Conservation (phyloP, 2,888 invertebrate genomes). For the Tridacna gigas region DNA sequence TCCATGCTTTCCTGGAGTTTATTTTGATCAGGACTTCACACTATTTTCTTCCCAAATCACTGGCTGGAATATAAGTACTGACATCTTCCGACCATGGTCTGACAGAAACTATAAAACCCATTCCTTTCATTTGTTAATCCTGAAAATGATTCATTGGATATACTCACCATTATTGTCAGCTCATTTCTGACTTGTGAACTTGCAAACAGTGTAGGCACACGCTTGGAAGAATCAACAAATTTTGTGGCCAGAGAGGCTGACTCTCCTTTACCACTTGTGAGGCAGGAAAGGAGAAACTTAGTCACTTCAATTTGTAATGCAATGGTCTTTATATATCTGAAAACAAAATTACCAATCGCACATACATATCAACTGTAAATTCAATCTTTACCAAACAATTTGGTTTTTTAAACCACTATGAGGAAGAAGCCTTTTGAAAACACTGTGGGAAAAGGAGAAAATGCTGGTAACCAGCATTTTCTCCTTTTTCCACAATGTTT, state of each 20-base stretch:
- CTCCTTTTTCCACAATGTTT: background rate
- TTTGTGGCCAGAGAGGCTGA: constrained; percentile 67
- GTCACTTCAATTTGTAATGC: constrained; percentile 92
- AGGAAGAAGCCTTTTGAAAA: no score
- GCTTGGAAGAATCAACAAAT: constrained; percentile 64
- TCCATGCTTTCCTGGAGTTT: no score
- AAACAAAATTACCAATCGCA: no score
- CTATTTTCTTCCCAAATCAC: no score
- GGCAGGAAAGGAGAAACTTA: constrained; percentile 85
- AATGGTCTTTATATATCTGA: constrained; percentile 91
- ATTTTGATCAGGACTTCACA: no score
- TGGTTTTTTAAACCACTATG: no score
- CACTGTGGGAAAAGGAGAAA: background rate
- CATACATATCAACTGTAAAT: no score
- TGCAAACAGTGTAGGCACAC: constrained; percentile 80
- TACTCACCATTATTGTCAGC: constrained; percentile 79
- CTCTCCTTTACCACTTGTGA: constrained; percentile 68
- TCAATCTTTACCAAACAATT: no score
- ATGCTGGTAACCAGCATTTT: background rate
- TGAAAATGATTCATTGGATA: background rate
- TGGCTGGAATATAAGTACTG: no score
- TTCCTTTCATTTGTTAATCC: no score
- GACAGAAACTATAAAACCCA: no score
- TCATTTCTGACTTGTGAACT: constrained; percentile 76
- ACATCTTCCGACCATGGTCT: no score